Base-by-base conservation (phyloP, 2,797 vertebrate genomes). In the Podarcis lilfordi region DNA sequence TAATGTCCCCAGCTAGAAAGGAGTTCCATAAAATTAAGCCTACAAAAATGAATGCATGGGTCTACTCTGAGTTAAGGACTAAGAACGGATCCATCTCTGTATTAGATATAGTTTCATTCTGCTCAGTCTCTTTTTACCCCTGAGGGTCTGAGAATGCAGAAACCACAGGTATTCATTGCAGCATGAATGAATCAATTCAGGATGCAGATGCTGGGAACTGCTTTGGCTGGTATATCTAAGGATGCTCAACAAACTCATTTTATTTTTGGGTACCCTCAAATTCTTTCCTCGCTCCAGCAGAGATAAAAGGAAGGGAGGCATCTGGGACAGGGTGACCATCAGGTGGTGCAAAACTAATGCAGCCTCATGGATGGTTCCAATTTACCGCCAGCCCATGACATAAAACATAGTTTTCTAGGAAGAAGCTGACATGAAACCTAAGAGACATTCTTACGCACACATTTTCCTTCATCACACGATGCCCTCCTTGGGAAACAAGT, bases 361-460 rank as follows among this genome's bases (percentile, higher is more conserved):
- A 45, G 29, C 69, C 45, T 13, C 7, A 80, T 66, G 55, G 13
- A 74, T 29, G 71, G 19, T 94, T 88, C 89, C 84, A 89, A 32
- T 66, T 35, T 85, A 88, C 45, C 68, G 77, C 59, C 84, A 86
- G 79, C 86, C n/a, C 4, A 1, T 59, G 50, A 88, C 92, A 32
- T 84, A 90, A 92, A 92, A 92, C 91, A 85, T 84, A 91, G 82
- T 86, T 92, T 64, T 89, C 37, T 45, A 80, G 89, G 59, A 91
- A 92, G 89, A 89, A 90, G 91, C 69, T 74, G 89, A 86, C 92
- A 92, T 91, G 89, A 88, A 92, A 92, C 50, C 13, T 40, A 69
- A 91, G 86, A 93, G 82, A 76, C 76, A 0, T 35, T 90, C 92
- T 87, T 37, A 37, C 75, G 86, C 74, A 84, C 35, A 45, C 64